Percentiles rank a stretch among this genome's conserved stretches.
Conservation (phyloP, 64 coral and sea anemone species). For the Stichodactyla mertensii region DNA sequence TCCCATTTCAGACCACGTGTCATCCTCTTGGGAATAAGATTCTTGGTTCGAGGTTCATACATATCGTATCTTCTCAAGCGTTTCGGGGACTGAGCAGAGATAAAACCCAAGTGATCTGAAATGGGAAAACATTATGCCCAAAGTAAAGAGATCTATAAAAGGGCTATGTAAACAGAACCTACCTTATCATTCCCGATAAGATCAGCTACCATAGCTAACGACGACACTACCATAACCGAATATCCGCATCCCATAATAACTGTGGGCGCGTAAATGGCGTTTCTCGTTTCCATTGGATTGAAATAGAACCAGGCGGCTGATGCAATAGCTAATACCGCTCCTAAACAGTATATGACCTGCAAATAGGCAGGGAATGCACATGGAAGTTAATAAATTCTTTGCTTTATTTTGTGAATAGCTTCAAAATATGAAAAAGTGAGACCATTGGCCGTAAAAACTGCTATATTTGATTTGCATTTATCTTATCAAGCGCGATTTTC, state of each 20-base stretch:
- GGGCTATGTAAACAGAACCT: not conserved
- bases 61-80: too few relatives aligned
- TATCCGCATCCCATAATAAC: conserved; percentile 70
- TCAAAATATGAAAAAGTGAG: not conserved
- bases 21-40: too few relatives aligned
- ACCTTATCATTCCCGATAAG: conserved; percentile 84
- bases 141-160: not conserved
- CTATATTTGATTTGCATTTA: too few relatives aligned
- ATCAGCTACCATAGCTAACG: conserved; percentile 76
- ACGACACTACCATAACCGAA: conserved; percentile 82
- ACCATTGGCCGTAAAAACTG: too few relatives aligned
- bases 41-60: too few relatives aligned
- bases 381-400: not conserved
- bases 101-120: too few relatives aligned
- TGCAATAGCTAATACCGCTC: conserved; percentile 39
- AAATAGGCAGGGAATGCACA: not conserved
- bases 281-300: conserved; percentile 39
- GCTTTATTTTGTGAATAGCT: not conserved
- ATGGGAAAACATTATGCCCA: too few relatives aligned
- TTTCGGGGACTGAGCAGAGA: too few relatives aligned
- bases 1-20: too few relatives aligned
- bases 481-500: too few relatives aligned
- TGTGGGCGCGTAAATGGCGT: conserved; percentile 74
- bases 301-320: conserved; percentile 76
- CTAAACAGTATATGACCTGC: conserved; percentile 66